Evolutionary conservation across 2,113 vertebrate genomes (phyloP).

Genomic region (Centropus unirufus): DNA sequence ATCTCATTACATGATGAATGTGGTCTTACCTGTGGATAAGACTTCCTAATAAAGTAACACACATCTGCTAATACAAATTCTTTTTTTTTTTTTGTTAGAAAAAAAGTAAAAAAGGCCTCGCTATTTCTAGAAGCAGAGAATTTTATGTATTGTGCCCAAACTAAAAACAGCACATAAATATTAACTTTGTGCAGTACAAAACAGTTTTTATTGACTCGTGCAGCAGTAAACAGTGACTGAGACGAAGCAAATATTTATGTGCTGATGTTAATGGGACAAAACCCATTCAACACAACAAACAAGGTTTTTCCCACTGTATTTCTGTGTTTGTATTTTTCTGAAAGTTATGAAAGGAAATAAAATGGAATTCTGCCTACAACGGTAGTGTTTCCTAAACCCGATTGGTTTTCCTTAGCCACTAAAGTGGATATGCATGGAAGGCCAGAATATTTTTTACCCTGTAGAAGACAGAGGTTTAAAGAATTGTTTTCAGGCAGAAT

Average conservation of each 20-base stretch:
- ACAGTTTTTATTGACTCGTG: constrained; percentile 45
- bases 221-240: constrained; percentile 54
- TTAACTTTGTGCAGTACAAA: constrained; percentile 44
- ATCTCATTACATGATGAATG: neutral
- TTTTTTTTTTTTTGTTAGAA: neutral
- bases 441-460: neutral
- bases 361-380: neutral
- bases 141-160: neutral
- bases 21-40: neutral
- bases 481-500: neutral
- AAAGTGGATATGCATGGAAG: neutral
- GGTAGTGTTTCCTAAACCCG: neutral
- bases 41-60: neutral
- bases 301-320: neutral
- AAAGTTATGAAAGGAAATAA: neutral
- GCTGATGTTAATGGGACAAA: constrained; percentile 16
- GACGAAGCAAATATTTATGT: constrained; percentile 44
- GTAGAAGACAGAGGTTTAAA: neutral
- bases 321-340: neutral
- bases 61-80: neutral
- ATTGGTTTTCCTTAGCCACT: neutral
- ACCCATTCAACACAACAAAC: neutral
- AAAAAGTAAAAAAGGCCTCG: neutral
- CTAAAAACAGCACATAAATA: constrained; percentile 38
- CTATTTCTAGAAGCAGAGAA: neutral